Evolutionary conservation across 2,888 invertebrate species (phyloP).

Genomic region (Drosophila antonietae): DNA sequence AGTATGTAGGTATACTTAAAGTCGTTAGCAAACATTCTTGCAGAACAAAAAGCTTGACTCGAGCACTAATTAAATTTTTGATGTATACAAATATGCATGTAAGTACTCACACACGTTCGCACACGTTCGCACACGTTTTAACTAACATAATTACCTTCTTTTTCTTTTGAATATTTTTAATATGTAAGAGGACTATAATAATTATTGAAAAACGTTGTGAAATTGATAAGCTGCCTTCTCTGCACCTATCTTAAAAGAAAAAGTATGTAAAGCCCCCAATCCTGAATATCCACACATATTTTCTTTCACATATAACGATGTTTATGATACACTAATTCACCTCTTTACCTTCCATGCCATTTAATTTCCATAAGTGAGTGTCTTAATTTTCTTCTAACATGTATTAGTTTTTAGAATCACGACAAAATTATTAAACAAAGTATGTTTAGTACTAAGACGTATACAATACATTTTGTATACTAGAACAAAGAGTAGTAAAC

Average conservation of each 20-base stretch:
- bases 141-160: background rate
- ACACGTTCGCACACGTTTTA: background rate
- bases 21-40: background rate
- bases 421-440: conserved; percentile 23
- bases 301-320: background rate
- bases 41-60: background rate
- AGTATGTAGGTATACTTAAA: background rate
- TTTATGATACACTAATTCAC: background rate
- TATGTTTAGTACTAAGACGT: conserved; percentile 49
- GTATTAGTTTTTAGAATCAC: background rate
- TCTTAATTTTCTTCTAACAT: background rate
- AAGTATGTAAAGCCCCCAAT: background rate
- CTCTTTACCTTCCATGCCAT: background rate
- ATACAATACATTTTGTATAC: conserved; percentile 53
- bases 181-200: background rate
- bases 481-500: conserved; percentile 58
- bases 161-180: background rate
- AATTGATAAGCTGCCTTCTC: background rate
- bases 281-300: background rate
- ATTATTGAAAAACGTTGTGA: background rate
- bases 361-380: background rate
- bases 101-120: background rate
- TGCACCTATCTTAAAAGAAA: background rate
- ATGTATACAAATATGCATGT: background rate
- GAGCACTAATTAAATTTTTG: background rate